Percentiles rank a stretch among this genome's conserved stretches.
phyloP scores from a whole-genome alignment of 2,113 vertebrate genomes.

The Mionectes macconnelli region DNA sequence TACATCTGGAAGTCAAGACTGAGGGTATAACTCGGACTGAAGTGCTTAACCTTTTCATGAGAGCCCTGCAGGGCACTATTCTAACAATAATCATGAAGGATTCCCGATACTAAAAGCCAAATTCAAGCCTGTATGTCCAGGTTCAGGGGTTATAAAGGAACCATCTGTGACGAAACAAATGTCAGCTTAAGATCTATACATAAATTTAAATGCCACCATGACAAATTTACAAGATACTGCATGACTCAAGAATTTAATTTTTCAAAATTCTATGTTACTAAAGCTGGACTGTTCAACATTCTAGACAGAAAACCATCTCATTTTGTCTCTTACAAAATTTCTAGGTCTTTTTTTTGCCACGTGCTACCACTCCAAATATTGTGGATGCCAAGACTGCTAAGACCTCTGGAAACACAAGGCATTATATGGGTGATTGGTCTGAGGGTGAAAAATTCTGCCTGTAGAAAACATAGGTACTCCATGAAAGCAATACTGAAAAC shows the following conservation, averaged over 20 bases:
- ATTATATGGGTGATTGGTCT: background rate
- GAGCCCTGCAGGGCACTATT: background rate
- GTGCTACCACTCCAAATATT: background rate
- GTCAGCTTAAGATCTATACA: background rate
- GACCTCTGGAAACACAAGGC: background rate
- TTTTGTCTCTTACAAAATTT: background rate
- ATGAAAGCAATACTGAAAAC: background rate
- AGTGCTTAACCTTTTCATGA: conserved; percentile 9
- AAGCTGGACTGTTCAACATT: background rate
- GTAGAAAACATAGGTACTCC: background rate
- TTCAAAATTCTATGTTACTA: background rate
- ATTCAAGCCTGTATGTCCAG: background rate
- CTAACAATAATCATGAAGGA: background rate
- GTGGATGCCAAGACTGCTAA: background rate
- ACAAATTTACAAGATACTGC: background rate
- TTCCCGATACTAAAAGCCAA: background rate
- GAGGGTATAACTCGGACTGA: background rate
- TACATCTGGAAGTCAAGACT: background rate
- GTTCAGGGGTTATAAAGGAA: background rate
- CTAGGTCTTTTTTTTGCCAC: background rate
- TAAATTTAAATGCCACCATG: background rate
- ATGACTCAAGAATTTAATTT: background rate
- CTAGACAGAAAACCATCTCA: background rate
- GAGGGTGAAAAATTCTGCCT: background rate
- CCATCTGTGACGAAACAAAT: background rate